Evolutionary conservation across 1,140 invertebrate genomes (phyloP).

Genomic region (Acromyrmex charruanus): DNA sequence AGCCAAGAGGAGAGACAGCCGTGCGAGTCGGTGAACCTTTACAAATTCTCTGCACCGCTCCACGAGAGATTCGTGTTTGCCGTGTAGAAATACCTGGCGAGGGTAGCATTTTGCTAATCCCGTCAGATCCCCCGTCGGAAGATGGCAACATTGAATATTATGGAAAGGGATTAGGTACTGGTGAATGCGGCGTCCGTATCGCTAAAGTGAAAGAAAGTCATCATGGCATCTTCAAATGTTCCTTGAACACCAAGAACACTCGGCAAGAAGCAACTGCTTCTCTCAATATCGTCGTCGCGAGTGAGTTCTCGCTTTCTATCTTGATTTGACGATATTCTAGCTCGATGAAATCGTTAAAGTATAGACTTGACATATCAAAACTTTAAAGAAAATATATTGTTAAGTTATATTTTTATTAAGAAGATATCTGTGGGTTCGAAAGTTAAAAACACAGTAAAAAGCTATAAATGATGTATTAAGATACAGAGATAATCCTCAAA

Average conservation of each 20-base stretch:
- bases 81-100: slow-evolving; percentile 86
- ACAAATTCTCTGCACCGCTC: slow-evolving; percentile 85
- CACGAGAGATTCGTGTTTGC: slow-evolving; percentile 81
- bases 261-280: slow-evolving; percentile 82
- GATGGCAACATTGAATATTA: slow-evolving; percentile 86
- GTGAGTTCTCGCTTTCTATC: slow-evolving; percentile 87
- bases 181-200: slow-evolving; percentile 91
- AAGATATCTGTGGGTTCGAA: background rate
- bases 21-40: slow-evolving; percentile 83
- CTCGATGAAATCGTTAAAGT: background rate
- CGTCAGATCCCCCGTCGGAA: slow-evolving; percentile 73
- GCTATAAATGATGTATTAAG: too few species aligned
- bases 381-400: background rate
- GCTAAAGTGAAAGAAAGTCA: slow-evolving; percentile 88
- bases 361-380: background rate
- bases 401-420: background rate
- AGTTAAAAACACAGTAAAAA: background rate
- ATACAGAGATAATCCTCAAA: too few species aligned
- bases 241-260: slow-evolving; percentile 86
- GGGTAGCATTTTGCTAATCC: slow-evolving; percentile 77
- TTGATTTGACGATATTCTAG: background rate
- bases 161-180: slow-evolving; percentile 87
- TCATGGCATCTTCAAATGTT: slow-evolving; percentile 91
- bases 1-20: slow-evolving; percentile 77
- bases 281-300: slow-evolving; percentile 90